phyloP scores from a whole-genome alignment of 2,888 invertebrate species.

The Adela reaumurella region DNA sequence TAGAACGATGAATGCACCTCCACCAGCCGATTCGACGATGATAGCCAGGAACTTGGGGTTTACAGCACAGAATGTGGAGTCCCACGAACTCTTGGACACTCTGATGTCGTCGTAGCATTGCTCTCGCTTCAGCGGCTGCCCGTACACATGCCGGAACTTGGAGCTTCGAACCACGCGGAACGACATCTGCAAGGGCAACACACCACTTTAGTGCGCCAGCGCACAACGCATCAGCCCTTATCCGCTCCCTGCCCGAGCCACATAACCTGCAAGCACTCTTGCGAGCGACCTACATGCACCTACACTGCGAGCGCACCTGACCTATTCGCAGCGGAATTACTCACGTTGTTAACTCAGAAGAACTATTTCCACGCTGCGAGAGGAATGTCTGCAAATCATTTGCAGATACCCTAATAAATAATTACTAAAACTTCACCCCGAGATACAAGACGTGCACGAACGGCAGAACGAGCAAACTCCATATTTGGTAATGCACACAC shows the following conservation, averaged over 20 bases:
- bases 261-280: constrained; percentile 45
- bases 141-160: constrained; percentile 95
- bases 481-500: constrained; percentile 62
- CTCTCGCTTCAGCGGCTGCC: constrained; percentile 88
- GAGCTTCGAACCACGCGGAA: constrained; percentile 96
- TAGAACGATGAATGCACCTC: constrained; percentile 92
- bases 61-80: constrained; percentile 96
- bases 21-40: constrained; percentile 95
- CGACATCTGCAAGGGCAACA: constrained; percentile 71
- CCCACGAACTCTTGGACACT: constrained; percentile 97
- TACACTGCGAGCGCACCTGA: background rate
- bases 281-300: constrained; percentile 41
- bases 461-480: constrained; percentile 64
- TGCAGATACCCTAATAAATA: constrained; percentile 36
- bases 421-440: constrained; percentile 46
- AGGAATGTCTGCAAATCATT: constrained; percentile 48
- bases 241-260: constrained; percentile 36
- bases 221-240: constrained; percentile 28
- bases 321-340: constrained; percentile 19
- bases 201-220: constrained; percentile 30
- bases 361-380: constrained; percentile 36
- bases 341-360: constrained; percentile 41
- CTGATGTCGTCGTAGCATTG: constrained; percentile 97
- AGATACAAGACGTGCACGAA: constrained; percentile 56
- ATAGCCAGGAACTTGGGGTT: constrained; percentile 97